phyloP scores from a whole-genome alignment of 92 coral and sea anemone species.

The Pocillopora grandis region DNA sequence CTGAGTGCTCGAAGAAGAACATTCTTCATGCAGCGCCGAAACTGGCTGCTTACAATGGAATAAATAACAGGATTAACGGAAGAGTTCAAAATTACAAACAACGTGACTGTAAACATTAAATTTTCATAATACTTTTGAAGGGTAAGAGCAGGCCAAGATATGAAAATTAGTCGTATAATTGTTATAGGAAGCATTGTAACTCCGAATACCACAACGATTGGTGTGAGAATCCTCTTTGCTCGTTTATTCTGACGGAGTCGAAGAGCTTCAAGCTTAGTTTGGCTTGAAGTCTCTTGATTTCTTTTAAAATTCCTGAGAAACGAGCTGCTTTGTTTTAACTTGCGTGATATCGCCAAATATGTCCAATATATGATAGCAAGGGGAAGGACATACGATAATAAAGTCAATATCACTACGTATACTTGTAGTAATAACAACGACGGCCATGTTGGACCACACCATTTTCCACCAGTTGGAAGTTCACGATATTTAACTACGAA shows the following conservation, averaged over 20 bases:
- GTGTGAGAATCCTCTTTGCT: conserved; percentile 24
- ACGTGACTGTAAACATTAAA: background rate
- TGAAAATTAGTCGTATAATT: background rate
- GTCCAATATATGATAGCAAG: conserved; percentile 21
- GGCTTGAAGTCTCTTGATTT: background rate
- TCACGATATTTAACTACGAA: conserved; percentile 3
- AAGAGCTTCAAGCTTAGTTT: background rate
- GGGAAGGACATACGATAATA: conserved; percentile 16
- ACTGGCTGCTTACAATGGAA: background rate
- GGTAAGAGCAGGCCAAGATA: conserved; percentile 1
- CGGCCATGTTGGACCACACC: conserved; percentile 8
- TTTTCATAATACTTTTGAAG: background rate
- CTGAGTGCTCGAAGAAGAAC: background rate
- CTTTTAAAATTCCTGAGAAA: background rate
- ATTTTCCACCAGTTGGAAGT: background rate
- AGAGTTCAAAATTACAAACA: conserved; percentile 6
- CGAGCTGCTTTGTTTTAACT: background rate
- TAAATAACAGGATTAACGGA: conserved; percentile 28
- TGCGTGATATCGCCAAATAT: background rate
- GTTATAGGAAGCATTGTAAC: conserved; percentile 29
- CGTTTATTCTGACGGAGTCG: conserved; percentile 31
- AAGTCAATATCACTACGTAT: background rate
- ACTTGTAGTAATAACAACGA: background rate
- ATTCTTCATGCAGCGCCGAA: background rate
- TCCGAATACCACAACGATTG: conserved; percentile 27